A percentile compares a stretch with the other conserved stretches of the same genome.
Conservation (phyloP, 2,113 vertebrate genomes). For the Alces alces region DNA sequence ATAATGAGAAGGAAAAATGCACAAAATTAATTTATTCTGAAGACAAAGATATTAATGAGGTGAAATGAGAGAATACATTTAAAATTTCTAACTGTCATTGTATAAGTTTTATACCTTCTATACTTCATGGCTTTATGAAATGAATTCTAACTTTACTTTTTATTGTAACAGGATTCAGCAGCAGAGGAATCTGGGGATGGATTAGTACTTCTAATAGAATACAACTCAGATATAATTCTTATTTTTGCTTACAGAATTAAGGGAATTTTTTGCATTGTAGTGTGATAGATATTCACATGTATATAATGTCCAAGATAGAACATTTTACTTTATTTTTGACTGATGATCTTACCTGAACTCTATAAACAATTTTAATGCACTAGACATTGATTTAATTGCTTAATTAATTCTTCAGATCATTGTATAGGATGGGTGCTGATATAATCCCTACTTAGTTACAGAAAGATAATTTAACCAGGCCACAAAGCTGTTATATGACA, state of each 20-base stretch:
- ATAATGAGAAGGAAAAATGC: conserved; percentile 71
- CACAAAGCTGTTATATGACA: not conserved
- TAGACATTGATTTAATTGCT: not conserved
- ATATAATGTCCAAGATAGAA: not conserved
- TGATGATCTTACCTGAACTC: not conserved
- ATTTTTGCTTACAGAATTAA: not conserved
- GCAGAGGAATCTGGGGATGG: not conserved
- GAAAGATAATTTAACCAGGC: not conserved
- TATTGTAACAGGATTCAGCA: not conserved
- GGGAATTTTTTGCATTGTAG: not conserved
- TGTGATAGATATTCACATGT: not conserved
- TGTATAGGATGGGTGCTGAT: not conserved
- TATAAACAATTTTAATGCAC: not conserved
- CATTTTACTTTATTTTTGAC: not conserved
- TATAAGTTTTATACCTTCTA: not conserved
- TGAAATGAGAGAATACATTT: conserved; percentile 64
- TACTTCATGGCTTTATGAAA: conserved; percentile 67
- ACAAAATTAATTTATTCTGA: conserved; percentile 74
- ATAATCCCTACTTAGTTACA: not conserved
- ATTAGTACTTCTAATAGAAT: too few species aligned
- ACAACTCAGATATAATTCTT: not conserved
- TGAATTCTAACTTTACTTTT: conserved; percentile 35
- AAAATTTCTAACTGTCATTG: conserved; percentile 56
- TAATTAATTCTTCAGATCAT: not conserved
- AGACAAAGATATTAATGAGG: conserved; percentile 69